Conservation (phyloP, 2,888 invertebrate genomes). For the Lasioglossum pauxillum region DNA sequence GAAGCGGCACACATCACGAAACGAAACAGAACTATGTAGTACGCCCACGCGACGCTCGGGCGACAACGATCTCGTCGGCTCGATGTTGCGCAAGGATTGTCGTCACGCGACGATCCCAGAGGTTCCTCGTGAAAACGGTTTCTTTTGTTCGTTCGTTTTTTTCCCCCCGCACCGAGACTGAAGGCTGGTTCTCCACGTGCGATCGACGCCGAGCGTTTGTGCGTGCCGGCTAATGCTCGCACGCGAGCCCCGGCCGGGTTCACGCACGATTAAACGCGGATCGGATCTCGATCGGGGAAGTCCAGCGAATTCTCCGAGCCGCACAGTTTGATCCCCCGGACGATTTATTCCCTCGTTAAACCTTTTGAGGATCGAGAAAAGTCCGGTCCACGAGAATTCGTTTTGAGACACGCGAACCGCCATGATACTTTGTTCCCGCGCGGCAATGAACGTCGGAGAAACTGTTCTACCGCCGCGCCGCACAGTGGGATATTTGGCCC, state of each 20-base stretch:
- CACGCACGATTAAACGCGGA: constrained; percentile 48
- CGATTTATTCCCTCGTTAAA: neutral
- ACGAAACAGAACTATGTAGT: constrained; percentile 26
- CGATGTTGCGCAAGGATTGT: constrained; percentile 66
- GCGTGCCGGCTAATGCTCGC: constrained; percentile 29
- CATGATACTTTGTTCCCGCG: neutral
- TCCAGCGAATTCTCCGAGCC: neutral
- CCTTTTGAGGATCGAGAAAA: neutral
- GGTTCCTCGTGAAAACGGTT: constrained; percentile 35
- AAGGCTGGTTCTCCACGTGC: constrained; percentile 17
- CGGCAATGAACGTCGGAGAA: neutral
- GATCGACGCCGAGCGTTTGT: constrained; percentile 14
- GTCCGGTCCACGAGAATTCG: neutral
- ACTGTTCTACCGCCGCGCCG: neutral
- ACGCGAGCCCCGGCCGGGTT: constrained; percentile 39
- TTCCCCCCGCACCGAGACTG: neutral
- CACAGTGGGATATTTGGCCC: too few relatives aligned
- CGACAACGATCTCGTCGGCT: constrained; percentile 53
- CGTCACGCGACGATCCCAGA: constrained; percentile 69
- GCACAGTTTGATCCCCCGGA: neutral
- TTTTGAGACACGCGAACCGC: neutral
- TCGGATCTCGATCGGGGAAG: constrained; percentile 17
- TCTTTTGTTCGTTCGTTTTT: neutral
- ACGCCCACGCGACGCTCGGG: constrained; percentile 50
- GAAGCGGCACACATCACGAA: constrained; percentile 30